phyloP scores from a whole-genome alignment of 2,888 invertebrate genomes.

The Entomobrya proxima region DNA sequence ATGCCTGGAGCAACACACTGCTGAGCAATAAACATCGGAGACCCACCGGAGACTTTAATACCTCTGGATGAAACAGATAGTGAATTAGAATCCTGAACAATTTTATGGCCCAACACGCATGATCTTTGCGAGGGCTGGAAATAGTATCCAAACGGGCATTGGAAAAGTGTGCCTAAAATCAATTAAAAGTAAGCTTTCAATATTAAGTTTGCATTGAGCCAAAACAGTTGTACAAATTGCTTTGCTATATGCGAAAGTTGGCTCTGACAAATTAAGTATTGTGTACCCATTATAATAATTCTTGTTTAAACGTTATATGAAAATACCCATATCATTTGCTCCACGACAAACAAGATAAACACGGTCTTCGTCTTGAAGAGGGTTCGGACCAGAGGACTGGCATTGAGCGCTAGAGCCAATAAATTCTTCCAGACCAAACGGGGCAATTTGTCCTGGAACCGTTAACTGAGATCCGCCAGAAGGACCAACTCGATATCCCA shows the following conservation, averaged over 20 bases:
- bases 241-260: neutral
- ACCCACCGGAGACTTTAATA: constrained; percentile 52
- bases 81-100: constrained; percentile 44
- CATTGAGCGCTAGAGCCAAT: constrained; percentile 46
- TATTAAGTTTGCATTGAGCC: neutral
- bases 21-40: constrained; percentile 70
- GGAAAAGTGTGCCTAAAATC: constrained; percentile 62
- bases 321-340: constrained; percentile 51
- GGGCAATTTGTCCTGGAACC: constrained; percentile 21
- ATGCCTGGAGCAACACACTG: constrained; percentile 66
- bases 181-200: constrained; percentile 7
- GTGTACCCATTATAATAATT: neutral
- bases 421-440: constrained; percentile 46
- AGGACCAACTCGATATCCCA: constrained; percentile 64
- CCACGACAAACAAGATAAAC: constrained; percentile 60
- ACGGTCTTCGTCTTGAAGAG: constrained; percentile 68
- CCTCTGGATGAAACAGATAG: constrained; percentile 36
- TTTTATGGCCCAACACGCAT: constrained; percentile 43
- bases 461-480: neutral
- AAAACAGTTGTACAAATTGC: neutral
- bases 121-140: constrained; percentile 37
- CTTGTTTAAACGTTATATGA: neutral
- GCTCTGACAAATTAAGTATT: neutral
- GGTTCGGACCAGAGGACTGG: constrained; percentile 16
- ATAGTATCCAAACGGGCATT: constrained; percentile 71